A percentile compares a stretch with the other conserved stretches of the same genome.
Conservation (phyloP, 2,888 invertebrate species). For the Psylliodes chrysocephalus region DNA sequence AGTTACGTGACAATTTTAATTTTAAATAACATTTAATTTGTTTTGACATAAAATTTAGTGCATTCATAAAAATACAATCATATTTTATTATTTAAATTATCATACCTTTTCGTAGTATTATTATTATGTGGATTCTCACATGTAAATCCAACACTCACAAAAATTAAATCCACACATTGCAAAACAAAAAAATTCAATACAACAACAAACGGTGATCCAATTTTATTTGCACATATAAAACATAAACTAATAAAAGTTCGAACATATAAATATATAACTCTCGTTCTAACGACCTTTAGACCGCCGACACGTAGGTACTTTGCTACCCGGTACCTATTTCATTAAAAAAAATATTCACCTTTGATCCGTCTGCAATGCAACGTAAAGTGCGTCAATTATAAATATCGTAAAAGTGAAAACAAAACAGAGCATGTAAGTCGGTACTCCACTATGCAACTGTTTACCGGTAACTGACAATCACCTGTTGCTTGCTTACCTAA, state of each 20-base stretch:
- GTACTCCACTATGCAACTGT: slow-evolving; percentile 41
- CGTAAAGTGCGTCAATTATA: slow-evolving; percentile 13
- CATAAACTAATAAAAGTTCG: not conserved
- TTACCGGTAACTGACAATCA: slow-evolving; percentile 57
- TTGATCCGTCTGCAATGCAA: slow-evolving; percentile 25
- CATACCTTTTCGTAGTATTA: no score
- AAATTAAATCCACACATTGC: slow-evolving; percentile 5
- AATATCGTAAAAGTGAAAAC: slow-evolving; percentile 25
- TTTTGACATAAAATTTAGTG: no score
- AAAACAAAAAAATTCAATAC: slow-evolving; percentile 4
- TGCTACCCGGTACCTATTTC: slow-evolving; percentile 1
- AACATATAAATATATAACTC: not conserved
- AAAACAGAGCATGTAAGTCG: slow-evolving; percentile 21
- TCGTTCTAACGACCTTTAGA: slow-evolving; percentile 16
- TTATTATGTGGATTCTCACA: not conserved
- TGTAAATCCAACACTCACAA: slow-evolving; percentile 6
- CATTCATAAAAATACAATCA: no score
- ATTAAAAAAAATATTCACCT: slow-evolving; percentile 20
- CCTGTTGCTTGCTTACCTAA: slow-evolving; percentile 54
- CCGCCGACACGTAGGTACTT: slow-evolving; percentile 7
- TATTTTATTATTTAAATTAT: not conserved
- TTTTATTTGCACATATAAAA: slow-evolving; percentile 10
- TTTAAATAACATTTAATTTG: no score
- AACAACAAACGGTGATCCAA: not conserved
- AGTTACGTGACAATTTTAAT: no score